Base-by-base conservation (phyloP, 2,888 invertebrate genomes). In the Craniophora ligustri region DNA sequence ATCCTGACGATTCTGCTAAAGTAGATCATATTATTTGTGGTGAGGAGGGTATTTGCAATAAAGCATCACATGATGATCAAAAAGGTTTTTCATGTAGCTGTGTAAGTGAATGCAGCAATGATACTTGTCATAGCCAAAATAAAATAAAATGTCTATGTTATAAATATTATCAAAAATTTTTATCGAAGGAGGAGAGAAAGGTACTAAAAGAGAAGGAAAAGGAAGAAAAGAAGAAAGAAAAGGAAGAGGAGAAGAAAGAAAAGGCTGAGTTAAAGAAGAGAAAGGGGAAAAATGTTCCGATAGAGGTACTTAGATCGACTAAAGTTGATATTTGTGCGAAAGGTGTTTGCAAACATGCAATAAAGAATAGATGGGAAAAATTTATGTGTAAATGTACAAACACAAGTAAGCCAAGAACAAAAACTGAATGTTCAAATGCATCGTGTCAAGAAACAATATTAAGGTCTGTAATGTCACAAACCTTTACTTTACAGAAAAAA, bases 161-260 rank as follows among this genome's bases (percentile, higher is more conserved):
- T 36, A 64, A 60, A 42, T 75, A 62, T 57, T 61, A 68, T 10
- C 45, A 68, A 36, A 78, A 56, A 45, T 1, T 66, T 3, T 23
- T 44, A 14, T 13, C n/a, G 3, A 38, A 30, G 13, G 26, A 47
- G 40, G 48, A 30, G 14, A 55, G 30, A 14, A 30, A 6, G 6
- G 0, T 19, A 11, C 19, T n/a, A n/a, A n/a, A n/a, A n/a, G n/a
- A n/a, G n/a, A n/a, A n/a, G n/a, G n/a, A n/a, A n/a, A n/a, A n/a
- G n/a, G n/a, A n/a, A n/a, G n/a, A n/a, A n/a, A n/a, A n/a, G n/a
- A n/a, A n/a, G n/a, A n/a, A n/a, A n/a, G n/a, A n/a, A n/a, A n/a
- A n/a, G n/a, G n/a, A n/a, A n/a, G n/a, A n/a, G n/a, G n/a, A n/a
- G n/a, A n/a, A n/a, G n/a, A n/a, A n/a, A n/a, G n/a, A n/a, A n/a